These are phyloP conservation scores for Palythoa grandiflora DNA, from an alignment of 92 coral and sea anemone genomes.

Conservation along the genomic window DNA sequence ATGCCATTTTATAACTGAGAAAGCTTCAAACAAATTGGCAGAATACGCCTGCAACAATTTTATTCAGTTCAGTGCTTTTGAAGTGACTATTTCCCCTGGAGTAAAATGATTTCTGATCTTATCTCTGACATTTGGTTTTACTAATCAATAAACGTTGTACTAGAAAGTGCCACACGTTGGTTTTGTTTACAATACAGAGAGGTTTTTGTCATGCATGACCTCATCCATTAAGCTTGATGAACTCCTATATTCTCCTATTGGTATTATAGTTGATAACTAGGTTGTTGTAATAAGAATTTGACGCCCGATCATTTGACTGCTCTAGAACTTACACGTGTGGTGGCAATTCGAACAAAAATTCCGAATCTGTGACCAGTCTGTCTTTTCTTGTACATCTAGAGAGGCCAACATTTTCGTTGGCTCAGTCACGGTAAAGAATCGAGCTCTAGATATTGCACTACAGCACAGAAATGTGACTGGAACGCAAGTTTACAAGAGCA, in stretches of 20 bases:
- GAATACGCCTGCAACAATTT: neutral
- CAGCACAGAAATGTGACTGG: neutral
- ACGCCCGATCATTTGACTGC: constrained; percentile 12
- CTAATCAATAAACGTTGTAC: constrained; percentile 10
- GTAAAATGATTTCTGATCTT: constrained; percentile 4
- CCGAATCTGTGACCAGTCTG: constrained; percentile 21
- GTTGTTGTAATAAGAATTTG: constrained; percentile 1
- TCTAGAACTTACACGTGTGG: constrained; percentile 23
- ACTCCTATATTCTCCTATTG: neutral
- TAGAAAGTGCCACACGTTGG: constrained; percentile 33
- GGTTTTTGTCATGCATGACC: constrained; percentile 25
- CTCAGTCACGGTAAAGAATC: neutral
- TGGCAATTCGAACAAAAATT: constrained; percentile 24
- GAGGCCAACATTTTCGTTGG: neutral
- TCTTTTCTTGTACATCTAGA: neutral
- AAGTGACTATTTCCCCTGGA: neutral
- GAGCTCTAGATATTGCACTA: neutral
- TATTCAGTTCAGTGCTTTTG: neutral
- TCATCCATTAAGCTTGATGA: constrained; percentile 6
- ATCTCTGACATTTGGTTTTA: constrained; percentile 23
- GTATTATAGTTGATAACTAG: neutral
- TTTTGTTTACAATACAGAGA: constrained; percentile 22
- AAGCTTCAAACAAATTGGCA: neutral
- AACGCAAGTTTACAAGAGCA: neutral
- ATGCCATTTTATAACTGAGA: neutral